Base-by-base conservation (phyloP, 2,888 invertebrate genomes). In the Trisateles emortualis region DNA sequence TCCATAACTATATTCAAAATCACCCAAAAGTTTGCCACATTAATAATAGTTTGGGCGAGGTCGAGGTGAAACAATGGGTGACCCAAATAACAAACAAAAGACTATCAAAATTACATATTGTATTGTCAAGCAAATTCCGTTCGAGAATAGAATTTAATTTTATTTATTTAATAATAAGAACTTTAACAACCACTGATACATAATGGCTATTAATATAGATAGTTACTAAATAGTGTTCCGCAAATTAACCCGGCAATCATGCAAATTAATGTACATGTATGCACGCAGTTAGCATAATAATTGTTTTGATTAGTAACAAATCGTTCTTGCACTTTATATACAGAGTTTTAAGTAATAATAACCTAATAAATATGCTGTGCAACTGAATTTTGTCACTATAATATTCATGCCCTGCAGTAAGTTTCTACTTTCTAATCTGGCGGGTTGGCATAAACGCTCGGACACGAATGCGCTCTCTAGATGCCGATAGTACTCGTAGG, bases 381-480 rank as follows among this genome's bases (percentile, higher is more conserved):
- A 59, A 55, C 46, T 45, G 60, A 75, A 67, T 70, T 52, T 48
- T 76, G 74, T 76, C 72, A 68, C 69, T 59, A 64, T 64, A 59
- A 73, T 61, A 73, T 74, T 74, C 68, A 66, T 75, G 79, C 80
- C 83, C 80, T 82, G 75, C 72, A 66, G 65, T 68, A 64, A 70
- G 75, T 87, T 87, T 88, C 87, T 81, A 87, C 90, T 90, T 91
- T 90, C 90, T 90, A 90, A 87, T 87, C 83, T 84, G 76, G 77
- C 76, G 71, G 64, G 70, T 70, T 69, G 78, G 80, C 76, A 83
- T 86, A 84, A 83, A 80, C 81, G 81, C 69, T 80, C 79, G 83
- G 77, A 78, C 81, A 81, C 81, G 81, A 86, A 78, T 78, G 78
- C 82, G 74, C 83, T 88, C 86, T 86, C 85, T 84, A 81, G 74